Evolutionary conservation across 2,888 invertebrate genomes (phyloP).

Genomic region (Epistrophe eligans): DNA sequence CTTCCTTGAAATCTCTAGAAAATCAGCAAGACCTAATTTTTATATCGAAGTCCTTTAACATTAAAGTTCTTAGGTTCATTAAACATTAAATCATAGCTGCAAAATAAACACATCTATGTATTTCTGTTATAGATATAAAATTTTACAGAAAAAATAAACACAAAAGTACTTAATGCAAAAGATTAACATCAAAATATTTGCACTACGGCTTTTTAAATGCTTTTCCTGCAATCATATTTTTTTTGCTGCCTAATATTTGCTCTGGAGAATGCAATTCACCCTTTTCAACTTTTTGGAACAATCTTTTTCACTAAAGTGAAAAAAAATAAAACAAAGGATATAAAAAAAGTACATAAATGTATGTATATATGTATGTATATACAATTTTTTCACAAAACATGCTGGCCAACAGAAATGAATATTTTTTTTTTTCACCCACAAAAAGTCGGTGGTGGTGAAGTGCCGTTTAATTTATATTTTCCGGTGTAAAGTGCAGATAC

Average conservation of each 20-base stretch:
- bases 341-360: no score
- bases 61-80: no score
- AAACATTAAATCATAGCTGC: no score
- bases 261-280: neutral
- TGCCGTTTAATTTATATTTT: conserved; percentile 67
- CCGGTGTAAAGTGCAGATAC: conserved; percentile 56
- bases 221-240: neutral
- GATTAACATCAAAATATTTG: neutral
- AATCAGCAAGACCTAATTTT: no score
- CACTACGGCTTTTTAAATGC: neutral
- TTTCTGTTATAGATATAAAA: no score
- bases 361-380: neutral
- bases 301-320: neutral
- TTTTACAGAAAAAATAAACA: no score
- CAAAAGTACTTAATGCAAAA: neutral
- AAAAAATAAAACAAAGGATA: neutral
- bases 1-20: no score
- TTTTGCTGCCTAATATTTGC: neutral
- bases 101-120: no score
- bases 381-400: conserved; percentile 23
- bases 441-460: conserved; percentile 50
- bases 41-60: no score
- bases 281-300: conserved; percentile 7
- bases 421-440: conserved; percentile 37
- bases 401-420: conserved; percentile 24